These are phyloP conservation scores for Diabrotica virgifera DNA, from an alignment of 1,140 invertebrate genomes.

Conservation along the genomic window DNA sequence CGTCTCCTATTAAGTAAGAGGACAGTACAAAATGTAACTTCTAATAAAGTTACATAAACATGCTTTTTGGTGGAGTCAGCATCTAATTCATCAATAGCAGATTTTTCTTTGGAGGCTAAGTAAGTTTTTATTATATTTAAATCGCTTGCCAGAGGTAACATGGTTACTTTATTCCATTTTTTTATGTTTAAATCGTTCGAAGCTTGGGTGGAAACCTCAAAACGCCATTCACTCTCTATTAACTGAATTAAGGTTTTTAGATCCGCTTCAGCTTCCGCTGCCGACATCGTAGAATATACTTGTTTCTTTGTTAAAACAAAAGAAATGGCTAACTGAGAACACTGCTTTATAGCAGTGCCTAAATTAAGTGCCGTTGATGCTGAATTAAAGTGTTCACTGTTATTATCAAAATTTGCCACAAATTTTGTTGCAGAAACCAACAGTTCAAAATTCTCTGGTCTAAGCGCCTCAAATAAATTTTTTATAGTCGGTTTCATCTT, in stretches of 20 bases:
- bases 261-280: too few relatives aligned
- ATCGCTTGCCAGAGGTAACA: slow-evolving; percentile 43
- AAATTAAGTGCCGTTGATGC: too few relatives aligned
- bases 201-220: slow-evolving; percentile 35
- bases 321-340: too few relatives aligned
- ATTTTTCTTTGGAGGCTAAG: slow-evolving; percentile 22
- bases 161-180: slow-evolving; percentile 43
- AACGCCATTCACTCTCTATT: slow-evolving; percentile 30
- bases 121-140: slow-evolving; percentile 42
- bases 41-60: slow-evolving; percentile 32
- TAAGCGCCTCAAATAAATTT: too few relatives aligned
- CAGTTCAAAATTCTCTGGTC: too few relatives aligned
- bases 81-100: slow-evolving; percentile 18
- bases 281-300: too few relatives aligned
- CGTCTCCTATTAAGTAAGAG: slow-evolving; percentile 37
- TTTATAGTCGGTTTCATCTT: too few relatives aligned
- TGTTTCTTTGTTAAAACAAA: too few relatives aligned
- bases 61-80: slow-evolving; percentile 15
- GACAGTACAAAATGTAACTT: slow-evolving; percentile 37
- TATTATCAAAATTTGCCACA: too few relatives aligned
- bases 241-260: slow-evolving; percentile 32
- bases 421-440: too few relatives aligned
- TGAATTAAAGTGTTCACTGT: too few relatives aligned
- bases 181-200: slow-evolving; percentile 38
- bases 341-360: too few relatives aligned